A percentile compares a stretch with the other conserved stretches of the same genome.
These are phyloP conservation scores for Steinernema scapterisci DNA, from an alignment of 2,888 invertebrate genomes.

Conservation along the genomic window DNA sequence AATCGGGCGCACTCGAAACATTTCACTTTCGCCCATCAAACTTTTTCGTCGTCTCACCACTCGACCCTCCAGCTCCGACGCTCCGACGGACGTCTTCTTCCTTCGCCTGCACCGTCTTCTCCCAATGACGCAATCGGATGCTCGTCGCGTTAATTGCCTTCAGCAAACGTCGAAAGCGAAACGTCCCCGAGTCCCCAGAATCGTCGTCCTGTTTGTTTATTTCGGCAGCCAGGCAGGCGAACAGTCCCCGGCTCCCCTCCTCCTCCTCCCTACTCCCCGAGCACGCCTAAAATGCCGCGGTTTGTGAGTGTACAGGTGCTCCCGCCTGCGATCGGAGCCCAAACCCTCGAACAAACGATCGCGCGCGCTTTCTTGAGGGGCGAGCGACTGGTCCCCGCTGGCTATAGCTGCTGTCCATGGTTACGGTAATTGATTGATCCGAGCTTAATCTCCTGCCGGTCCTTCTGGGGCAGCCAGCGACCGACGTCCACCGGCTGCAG, in stretches of 20 bases:
- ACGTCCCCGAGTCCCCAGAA: too few relatives aligned
- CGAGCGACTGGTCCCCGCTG: not conserved
- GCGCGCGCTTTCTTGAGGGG: slow-evolving; percentile 12
- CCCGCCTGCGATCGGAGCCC: not conserved
- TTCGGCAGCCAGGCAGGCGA: not conserved
- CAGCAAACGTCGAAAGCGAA: slow-evolving; percentile 6
- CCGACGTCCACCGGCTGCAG: not conserved
- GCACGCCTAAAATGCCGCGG: slow-evolving; percentile 15
- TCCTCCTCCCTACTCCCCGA: too few relatives aligned
- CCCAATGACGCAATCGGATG: not conserved
- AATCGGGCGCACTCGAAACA: too few relatives aligned
- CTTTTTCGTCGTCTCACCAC: too few relatives aligned
- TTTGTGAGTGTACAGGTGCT: slow-evolving; percentile 8
- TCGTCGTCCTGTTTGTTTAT: slow-evolving; percentile 11
- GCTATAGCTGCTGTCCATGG: not conserved
- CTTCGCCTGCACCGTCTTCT: not conserved
- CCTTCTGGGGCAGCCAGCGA: not conserved
- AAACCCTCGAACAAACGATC: not conserved
- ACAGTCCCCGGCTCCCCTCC: not conserved
- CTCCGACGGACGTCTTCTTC: not conserved
- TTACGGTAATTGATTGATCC: not conserved
- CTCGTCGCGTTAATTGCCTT: slow-evolving; percentile 22
- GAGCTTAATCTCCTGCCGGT: not conserved
- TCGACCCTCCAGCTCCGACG: too few relatives aligned
- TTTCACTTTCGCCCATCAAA: too few relatives aligned